Percentiles rank a stretch among this genome's conserved stretches.
phyloP scores from a whole-genome alignment of 2,888 invertebrate species.

The Bombylius major region DNA sequence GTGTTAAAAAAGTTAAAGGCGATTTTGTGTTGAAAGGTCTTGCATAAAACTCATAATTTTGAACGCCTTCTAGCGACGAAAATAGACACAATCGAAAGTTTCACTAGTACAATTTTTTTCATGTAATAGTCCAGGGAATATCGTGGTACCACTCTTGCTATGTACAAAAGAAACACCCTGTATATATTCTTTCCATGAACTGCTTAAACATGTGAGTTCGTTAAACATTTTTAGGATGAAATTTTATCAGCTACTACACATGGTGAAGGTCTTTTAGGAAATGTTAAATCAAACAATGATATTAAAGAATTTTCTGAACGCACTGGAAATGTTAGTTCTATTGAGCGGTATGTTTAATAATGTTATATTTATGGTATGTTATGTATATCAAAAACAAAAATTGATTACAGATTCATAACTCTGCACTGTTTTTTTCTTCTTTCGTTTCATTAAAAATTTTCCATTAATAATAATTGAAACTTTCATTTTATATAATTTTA shows the following conservation, averaged over 20 bases:
- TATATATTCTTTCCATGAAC: too few relatives aligned
- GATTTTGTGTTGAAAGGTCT: too few relatives aligned
- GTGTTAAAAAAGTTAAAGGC: too few relatives aligned
- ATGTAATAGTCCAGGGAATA: too few relatives aligned
- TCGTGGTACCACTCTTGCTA: too few relatives aligned
- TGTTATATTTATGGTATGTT: background rate
- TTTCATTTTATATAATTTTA: background rate
- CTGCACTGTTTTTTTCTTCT: conserved; percentile 34
- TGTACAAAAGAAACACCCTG: too few relatives aligned
- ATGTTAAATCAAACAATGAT: conserved; percentile 48
- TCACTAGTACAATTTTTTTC: too few relatives aligned
- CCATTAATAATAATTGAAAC: background rate
- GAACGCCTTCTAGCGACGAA: too few relatives aligned
- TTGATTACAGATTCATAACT: conserved; percentile 22
- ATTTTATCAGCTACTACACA: conserved; percentile 75
- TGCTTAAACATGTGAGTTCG: too few relatives aligned
- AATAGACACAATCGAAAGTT: too few relatives aligned
- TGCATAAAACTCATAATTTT: too few relatives aligned
- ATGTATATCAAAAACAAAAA: background rate
- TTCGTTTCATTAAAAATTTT: background rate
- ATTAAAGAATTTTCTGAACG: conserved; percentile 51
- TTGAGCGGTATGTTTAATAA: conserved; percentile 60
- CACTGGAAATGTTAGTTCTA: conserved; percentile 78
- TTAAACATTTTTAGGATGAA: conserved; percentile 48
- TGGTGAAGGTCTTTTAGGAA: conserved; percentile 73